phyloP scores from a whole-genome alignment of 2,888 invertebrate species.

The Caenorhabditis imperialis region DNA sequence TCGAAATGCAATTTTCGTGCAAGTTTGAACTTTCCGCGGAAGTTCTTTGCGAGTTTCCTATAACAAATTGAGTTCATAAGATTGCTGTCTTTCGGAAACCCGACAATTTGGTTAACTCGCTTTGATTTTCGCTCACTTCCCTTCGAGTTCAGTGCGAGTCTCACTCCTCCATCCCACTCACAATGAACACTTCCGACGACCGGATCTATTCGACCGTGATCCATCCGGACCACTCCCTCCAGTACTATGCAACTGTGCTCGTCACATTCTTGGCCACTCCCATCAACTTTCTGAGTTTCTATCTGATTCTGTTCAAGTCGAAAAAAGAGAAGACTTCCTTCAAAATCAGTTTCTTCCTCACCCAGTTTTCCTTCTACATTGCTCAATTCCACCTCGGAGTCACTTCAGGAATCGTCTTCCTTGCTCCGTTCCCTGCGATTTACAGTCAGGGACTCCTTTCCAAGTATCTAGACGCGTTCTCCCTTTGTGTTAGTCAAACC shows the following conservation, averaged over 20 bases:
- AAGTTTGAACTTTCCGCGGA: too few relatives aligned
- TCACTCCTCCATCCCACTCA: too few relatives aligned
- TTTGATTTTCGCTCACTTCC: too few relatives aligned
- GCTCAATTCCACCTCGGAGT: constrained; percentile 4
- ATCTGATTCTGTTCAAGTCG: neutral
- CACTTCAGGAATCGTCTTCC: neutral
- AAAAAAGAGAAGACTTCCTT: constrained; percentile 5
- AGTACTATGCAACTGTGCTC: neutral
- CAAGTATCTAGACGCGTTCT: neutral
- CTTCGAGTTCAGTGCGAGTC: too few relatives aligned
- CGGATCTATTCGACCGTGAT: neutral
- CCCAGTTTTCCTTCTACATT: constrained; percentile 3
- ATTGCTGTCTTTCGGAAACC: too few relatives aligned
- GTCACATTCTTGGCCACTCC: neutral
- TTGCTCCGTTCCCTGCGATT: neutral
- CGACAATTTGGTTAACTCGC: too few relatives aligned
- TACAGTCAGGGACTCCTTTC: neutral
- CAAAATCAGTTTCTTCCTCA: neutral
- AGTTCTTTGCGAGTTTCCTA: too few relatives aligned
- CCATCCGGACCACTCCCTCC: constrained; percentile 4
- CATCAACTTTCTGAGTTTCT: constrained; percentile 6
- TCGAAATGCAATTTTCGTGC: too few relatives aligned
- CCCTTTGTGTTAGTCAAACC: neutral
- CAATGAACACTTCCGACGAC: neutral
- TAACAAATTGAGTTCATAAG: too few relatives aligned